Evolutionary conservation across 2,888 invertebrate species (phyloP).

Genomic region (Tortrix viridana): DNA sequence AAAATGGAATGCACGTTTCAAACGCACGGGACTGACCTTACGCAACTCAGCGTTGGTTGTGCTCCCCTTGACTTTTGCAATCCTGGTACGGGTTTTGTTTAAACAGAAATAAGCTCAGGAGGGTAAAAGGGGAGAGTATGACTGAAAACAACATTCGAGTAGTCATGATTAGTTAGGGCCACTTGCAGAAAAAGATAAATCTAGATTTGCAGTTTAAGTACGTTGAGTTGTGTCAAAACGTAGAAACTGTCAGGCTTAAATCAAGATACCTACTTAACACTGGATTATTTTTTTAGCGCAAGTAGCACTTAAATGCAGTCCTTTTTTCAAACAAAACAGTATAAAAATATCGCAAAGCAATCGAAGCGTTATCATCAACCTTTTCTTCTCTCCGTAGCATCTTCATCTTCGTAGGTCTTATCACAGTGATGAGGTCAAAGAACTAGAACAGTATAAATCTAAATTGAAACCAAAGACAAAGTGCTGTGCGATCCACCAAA

Average conservation of each 20-base stretch:
- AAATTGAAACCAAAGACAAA: constrained; percentile 69
- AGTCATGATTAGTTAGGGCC: no score
- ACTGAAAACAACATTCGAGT: no score
- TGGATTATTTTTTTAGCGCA: no score
- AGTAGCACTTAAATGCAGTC: no score
- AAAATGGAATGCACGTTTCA: constrained; percentile 59
- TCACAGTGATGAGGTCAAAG: constrained; percentile 63
- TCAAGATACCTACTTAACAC: no score
- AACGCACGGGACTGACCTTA: constrained; percentile 61
- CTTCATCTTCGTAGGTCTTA: constrained; percentile 5
- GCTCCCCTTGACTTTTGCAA: constrained; percentile 43
- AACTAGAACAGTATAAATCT: constrained; percentile 57
- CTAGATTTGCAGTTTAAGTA: no score
- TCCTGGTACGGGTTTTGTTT: constrained; percentile 18
- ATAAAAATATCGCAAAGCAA: constrained; percentile 15
- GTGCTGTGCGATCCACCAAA: constrained; percentile 66
- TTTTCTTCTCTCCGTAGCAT: constrained; percentile 16
- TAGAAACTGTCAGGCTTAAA: no score
- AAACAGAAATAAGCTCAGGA: background rate
- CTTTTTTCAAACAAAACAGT: no score
- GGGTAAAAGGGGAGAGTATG: background rate
- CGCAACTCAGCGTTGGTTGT: constrained; percentile 50
- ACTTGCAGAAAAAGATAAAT: no score
- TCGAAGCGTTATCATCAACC: constrained; percentile 13
- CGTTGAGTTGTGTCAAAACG: no score